Percentiles rank a stretch among this genome's conserved stretches.
phyloP scores from a whole-genome alignment of 2,888 invertebrate genomes.

The Clepsis dumicolana region DNA sequence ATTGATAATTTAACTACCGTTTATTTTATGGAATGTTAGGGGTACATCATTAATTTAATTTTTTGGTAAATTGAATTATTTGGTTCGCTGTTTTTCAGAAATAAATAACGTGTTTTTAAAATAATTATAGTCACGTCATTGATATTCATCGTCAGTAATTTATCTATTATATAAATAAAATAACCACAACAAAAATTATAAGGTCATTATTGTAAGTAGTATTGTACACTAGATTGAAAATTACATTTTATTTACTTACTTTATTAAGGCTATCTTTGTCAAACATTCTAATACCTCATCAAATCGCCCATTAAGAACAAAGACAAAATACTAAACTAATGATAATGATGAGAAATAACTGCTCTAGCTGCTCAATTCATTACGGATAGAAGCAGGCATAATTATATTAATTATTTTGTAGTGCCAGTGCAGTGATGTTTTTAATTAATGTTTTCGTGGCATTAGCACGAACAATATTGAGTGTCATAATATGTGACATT shows the following conservation, averaged over 20 bases:
- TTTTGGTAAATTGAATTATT: no score
- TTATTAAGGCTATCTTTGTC: neutral
- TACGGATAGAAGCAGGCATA: neutral
- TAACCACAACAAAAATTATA: no score
- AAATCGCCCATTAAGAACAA: slow-evolving; percentile 1
- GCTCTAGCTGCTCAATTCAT: neutral
- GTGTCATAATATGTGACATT: neutral
- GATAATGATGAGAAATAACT: neutral
- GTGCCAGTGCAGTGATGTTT: neutral
- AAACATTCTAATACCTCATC: slow-evolving; percentile 2
- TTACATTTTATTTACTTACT: neutral
- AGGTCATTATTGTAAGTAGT: neutral
- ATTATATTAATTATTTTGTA: neutral
- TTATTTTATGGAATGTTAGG: neutral
- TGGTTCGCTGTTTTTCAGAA: no score
- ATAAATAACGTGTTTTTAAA: no score
- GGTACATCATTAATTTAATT: no score
- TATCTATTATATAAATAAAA: no score
- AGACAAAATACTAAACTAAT: neutral
- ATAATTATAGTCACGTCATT: no score
- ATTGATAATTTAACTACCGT: neutral
- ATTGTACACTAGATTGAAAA: neutral
- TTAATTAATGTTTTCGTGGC: neutral
- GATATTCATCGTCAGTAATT: no score
- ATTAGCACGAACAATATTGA: neutral